Evolutionary conservation across 2,113 vertebrate species (phyloP), one percentile per base, ranked within the genome.

Genomic region (Neolamprologus devosi): DNA sequence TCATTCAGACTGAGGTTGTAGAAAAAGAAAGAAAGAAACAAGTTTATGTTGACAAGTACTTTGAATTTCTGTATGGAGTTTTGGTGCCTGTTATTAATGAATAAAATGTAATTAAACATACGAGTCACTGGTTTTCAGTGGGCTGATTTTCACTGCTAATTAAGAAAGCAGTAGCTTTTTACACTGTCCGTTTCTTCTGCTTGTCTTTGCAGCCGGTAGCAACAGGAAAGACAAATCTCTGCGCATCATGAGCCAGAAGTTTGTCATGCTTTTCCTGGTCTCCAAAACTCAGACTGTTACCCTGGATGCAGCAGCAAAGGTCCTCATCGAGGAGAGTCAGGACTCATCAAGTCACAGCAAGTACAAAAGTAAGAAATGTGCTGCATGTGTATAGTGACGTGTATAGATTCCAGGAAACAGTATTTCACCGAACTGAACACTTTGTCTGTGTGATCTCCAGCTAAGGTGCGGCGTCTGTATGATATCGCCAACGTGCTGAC

Each of bases 171-270:
- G 16, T 30, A 13, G 35, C 9, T 47, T 33, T 33, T 47, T 35
- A 33, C 28, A 51, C 16, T 21, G 42, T 42, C 49, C 0, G 13
- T 30, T 55, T 65, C n/a, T 83, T 51, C 73, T 78, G 26, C 11
- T 19, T 33, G 6, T 33, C 11, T 84, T 94, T 88, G 83, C 96
- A 92, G 97, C 96, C 78, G 95, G 96, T 78, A 96, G 96, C 91
- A 98, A 97, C 93, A 97, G 98, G 94, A 99, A 99, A 95, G 98
- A 99, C 95, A 99, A 99, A 90, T 99, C 98, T 3, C 95, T 99
- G 90, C 96, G 98, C 84, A 98, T 98, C 92, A 98, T 99, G 98
- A 99, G 98, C 95, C 98, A 99, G 95, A 99, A 98, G 94, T 99
- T 99, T 89, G 98, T 99, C 94, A 99, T 98, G 97, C 96, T 99